Evolutionary conservation across 2,797 vertebrate genomes (phyloP), one percentile per base, ranked within the genome.

Genomic region (Hozukius guyotensis): DNA sequence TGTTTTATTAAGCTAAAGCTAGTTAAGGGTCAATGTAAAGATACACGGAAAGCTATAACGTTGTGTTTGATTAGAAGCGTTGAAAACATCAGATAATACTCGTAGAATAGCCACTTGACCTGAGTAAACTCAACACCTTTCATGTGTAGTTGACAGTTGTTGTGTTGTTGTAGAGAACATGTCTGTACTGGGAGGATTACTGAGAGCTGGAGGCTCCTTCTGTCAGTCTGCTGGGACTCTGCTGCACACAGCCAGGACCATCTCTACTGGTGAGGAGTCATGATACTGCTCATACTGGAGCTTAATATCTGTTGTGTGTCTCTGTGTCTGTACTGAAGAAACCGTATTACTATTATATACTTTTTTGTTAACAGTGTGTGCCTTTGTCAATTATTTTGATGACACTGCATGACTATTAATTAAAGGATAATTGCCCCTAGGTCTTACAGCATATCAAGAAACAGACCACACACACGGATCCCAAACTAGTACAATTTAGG

Each of bases 211-310:
- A 12, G 71, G 81, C 42, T 88, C 93, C 22, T 64, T 94, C 29
- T 93, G 92, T 79, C 92, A 86, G 13, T 85, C 91, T 61, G 88
- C 94, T 6, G 79, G 89, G 60, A 79, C 84, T 25, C 68, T 94
- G 75, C 82, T 92, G 3, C 72, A 81, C 55, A 63, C 91, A 8
- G 81, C 78, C 25, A 92, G 92, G 71, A 68, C 66, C 46, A 52
- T 96, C 10, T 93, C 89, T 20, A 94, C 94, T 29, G 93, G 95
- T 95, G 76, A 83, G 89, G 18, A 7, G 62, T 2, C 2, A 20
- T 11, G 52, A 10, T 22, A 20, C 6, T 25, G 6, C 0, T 2
- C 12, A 38, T 14, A 38, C 36, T 38, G 36, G 36, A 38, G 36
- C 5, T 14, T 38, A 4, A 38, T 38, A 12, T 27, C 3, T 36